Evolutionary conservation across 2,888 invertebrate genomes (phyloP).

Genomic region (Gibbula magus): DNA sequence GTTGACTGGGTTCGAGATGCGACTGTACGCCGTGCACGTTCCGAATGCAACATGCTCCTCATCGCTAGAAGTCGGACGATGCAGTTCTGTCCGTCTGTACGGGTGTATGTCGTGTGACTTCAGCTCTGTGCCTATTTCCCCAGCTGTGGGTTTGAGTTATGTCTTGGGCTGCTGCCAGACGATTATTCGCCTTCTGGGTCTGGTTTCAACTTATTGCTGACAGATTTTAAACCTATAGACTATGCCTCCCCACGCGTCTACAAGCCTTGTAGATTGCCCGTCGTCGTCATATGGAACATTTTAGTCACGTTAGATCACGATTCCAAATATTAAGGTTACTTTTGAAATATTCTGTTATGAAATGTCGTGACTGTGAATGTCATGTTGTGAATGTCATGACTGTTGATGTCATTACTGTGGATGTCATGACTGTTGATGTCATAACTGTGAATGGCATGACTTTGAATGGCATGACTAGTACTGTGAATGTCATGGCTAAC

Average conservation of each 20-base stretch:
- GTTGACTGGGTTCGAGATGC: neutral
- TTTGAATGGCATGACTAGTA: too few species aligned
- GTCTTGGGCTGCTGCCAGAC: neutral
- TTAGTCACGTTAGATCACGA: too few species aligned
- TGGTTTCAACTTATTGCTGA: constrained; percentile 2
- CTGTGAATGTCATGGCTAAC: too few species aligned
- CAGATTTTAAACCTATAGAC: neutral
- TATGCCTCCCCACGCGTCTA: neutral
- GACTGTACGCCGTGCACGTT: neutral
- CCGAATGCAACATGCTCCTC: neutral
- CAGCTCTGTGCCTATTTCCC: neutral
- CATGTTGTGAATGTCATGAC: too few species aligned
- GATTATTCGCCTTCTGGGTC: neutral
- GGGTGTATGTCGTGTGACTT: too few species aligned
- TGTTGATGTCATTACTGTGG: too few species aligned
- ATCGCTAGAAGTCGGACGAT: neutral
- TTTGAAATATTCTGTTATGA: too few species aligned
- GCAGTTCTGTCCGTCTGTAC: neutral
- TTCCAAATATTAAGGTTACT: too few species aligned
- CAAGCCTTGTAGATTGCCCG: neutral
- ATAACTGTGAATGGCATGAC: too few species aligned
- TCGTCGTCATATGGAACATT: neutral
- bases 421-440: too few species aligned
- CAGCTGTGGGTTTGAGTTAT: neutral
- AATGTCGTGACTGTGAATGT: too few species aligned